Evolutionary conservation across 2,888 invertebrate species (phyloP), one percentile per base, ranked within the genome.

Genomic region (Lepidonotus clava): DNA sequence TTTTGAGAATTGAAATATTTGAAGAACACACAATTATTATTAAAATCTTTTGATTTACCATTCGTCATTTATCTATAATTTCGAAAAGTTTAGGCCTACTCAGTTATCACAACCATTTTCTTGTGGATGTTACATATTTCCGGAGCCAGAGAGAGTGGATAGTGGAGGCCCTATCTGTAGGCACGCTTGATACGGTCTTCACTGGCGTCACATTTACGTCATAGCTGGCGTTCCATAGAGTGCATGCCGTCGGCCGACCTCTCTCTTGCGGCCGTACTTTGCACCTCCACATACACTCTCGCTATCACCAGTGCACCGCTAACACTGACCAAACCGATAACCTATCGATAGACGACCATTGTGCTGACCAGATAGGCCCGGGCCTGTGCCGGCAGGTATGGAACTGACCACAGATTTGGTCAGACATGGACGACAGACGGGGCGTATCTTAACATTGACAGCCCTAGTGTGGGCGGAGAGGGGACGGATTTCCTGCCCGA

Each of bases 401-500:
- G n/a, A n/a, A n/a, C n/a, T n/a, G n/a, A n/a, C n/a, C n/a, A n/a
- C n/a, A n/a, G n/a, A n/a, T n/a, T n/a, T n/a, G 34, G 71, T 71
- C 36, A 38, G 71, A 34, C 18, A 38, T 34, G 56, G 71, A 34
- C 11, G 36, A 24, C 61, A 11, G 46, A 46, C 46, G 46, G 8
- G 46, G 18, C 46, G 46, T 46, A 46, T 18, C 46, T 46, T 8
- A 14, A 5, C 71, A 71, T 38, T 71, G 71, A 71, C 71, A 34
- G 8, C 46, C 18, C 24, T 24, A 0, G 80, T 28, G 80, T 41
- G 80, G 80, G 46, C 28, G 80, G 80, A 24, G 41, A 51, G 80
- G 46, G 80, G 46, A 80, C 46, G 28, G 80, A 80, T 51, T 80
- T 80, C 80, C 41, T 80, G 46, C 24, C 80, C 80, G 32, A 80